Base-by-base conservation (phyloP, 2,888 invertebrate species). In the Sinotaia quadrata region DNA sequence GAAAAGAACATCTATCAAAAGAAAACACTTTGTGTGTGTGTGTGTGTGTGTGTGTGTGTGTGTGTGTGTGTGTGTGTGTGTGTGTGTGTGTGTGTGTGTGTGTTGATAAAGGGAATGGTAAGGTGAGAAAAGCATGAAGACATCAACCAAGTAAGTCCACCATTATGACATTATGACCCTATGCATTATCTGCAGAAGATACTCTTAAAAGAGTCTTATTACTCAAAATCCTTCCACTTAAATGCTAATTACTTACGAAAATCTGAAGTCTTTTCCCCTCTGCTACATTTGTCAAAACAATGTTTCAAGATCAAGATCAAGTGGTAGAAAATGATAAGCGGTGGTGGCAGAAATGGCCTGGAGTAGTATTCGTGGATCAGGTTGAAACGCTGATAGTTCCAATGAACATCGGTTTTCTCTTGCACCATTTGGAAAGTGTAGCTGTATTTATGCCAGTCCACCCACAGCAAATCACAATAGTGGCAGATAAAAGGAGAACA, bases 321-420 rank as follows among this genome's bases (percentile, higher is more conserved):
- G 68, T 87, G 85, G 51, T 77, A 78, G 41, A 88, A 56, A 29
- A 87, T 33, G 51, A 87, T 85, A 57, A 87, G 74, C 12, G 87
- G 88, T 12, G 87, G 85, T n/a, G 85, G 82, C n/a, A 88, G 76
- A 15, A 79, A 75, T 1, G 87, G 87, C 27, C 85, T 78, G 8
- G 81, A 76, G 70, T 82, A 79, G 69, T 85, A 88, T 73, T 88
- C 88, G 60, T 81, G 76, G 36, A 87, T 84, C 51, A 87, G 75
- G 41, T 76, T 77, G 75, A 86, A 87, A 5, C 87, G 81, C 76
- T 86, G 86, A 76, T 83, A 87, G 66, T 81, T 80, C 88, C 88
- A 88, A 41, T 84, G 81, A 68, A 78, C 74, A 74, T 87, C 85
- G 7, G 87, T 85, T 65, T 86, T 83, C 15, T 82, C 85, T 68